These are phyloP conservation scores for Scyliorhinus canicula DNA, from an alignment of 2,797 vertebrate genomes.

Conservation along the genomic window DNA sequence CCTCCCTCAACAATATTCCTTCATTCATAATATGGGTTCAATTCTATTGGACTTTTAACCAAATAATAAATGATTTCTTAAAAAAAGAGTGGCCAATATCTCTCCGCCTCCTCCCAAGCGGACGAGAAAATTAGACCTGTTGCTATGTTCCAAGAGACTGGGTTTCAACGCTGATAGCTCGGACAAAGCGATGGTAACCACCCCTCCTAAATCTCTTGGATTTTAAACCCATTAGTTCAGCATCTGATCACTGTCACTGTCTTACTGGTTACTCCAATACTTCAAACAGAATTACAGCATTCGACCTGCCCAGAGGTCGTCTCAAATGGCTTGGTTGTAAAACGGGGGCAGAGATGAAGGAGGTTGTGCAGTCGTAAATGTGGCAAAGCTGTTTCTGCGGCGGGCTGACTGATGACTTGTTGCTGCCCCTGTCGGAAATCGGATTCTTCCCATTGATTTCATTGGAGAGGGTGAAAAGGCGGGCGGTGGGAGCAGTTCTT, in stretches of 20 bases:
- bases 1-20: not conserved
- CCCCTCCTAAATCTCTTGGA: not conserved
- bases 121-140: not conserved
- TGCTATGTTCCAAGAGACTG: not conserved
- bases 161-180: not conserved
- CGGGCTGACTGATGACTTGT: not conserved
- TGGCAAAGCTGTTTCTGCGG: not conserved
- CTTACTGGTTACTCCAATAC: not conserved
- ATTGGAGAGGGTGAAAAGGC: not conserved
- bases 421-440: not conserved
- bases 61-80: not conserved
- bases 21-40: slow-evolving; percentile 12
- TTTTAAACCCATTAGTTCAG: not conserved
- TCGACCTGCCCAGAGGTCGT: not conserved
- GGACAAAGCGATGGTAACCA: not conserved
- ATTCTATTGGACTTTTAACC: not conserved
- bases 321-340: not conserved
- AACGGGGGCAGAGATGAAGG: not conserved
- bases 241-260: not conserved
- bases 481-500: not conserved
- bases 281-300: not conserved
- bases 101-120: not conserved
- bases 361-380: not conserved
- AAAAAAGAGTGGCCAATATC: not conserved
- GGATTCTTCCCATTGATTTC: not conserved